Evolutionary conservation across 2,113 vertebrate genomes (phyloP).

Genomic region (Embiotoca jacksoni): DNA sequence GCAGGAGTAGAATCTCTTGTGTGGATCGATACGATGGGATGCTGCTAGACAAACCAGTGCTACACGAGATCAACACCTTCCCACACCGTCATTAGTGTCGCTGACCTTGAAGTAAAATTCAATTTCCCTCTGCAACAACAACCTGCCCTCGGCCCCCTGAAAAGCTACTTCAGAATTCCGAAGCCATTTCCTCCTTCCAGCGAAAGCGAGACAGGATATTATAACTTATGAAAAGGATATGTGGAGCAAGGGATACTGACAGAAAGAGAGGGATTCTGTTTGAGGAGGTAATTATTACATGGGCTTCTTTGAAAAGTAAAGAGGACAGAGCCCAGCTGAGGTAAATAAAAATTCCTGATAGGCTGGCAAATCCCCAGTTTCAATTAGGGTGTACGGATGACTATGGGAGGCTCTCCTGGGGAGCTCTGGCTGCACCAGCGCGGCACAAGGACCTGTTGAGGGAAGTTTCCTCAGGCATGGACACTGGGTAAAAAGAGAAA

Average conservation of each 20-base stretch:
- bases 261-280: slow-evolving; percentile 71
- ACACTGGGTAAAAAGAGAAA: slow-evolving; percentile 71
- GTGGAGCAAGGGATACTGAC: slow-evolving; percentile 55
- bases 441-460: slow-evolving; percentile 45
- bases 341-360: slow-evolving; percentile 74
- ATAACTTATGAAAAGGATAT: slow-evolving; percentile 74
- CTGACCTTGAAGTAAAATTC: slow-evolving; percentile 86
- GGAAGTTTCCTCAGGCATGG: slow-evolving; percentile 43
- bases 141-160: slow-evolving; percentile 43
- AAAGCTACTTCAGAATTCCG: slow-evolving; percentile 75
- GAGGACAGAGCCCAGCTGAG: slow-evolving; percentile 48
- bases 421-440: slow-evolving; percentile 28
- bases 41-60: slow-evolving; percentile 69
- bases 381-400: slow-evolving; percentile 64
- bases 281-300: slow-evolving; percentile 82
- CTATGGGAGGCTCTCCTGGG: slow-evolving; percentile 50
- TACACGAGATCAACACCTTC: slow-evolving; percentile 75
- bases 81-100: slow-evolving; percentile 80
- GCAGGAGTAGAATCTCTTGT: slow-evolving; percentile 58
- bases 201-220: slow-evolving; percentile 75
- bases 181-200: slow-evolving; percentile 77
- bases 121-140: slow-evolving; percentile 81
- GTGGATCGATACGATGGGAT: slow-evolving; percentile 70
- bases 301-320: slow-evolving; percentile 66
- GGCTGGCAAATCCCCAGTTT: slow-evolving; percentile 64